Evolutionary conservation across 2,113 vertebrate genomes (phyloP), one percentile per base, ranked within the genome.

Genomic region (Typhlomys cinereus): DNA sequence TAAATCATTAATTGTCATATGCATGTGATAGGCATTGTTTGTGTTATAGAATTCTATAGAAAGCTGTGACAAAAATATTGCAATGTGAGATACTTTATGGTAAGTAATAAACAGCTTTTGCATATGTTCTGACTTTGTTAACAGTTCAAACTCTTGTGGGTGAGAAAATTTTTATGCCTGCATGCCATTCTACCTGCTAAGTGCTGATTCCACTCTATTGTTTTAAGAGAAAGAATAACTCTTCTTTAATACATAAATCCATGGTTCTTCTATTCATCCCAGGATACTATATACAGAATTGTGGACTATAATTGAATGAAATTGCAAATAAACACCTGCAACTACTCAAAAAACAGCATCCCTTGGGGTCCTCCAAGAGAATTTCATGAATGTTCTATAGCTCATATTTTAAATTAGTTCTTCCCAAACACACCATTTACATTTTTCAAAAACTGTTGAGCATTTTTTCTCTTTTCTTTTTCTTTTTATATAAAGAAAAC

Each of bases 271-370:
- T 73, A 34, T 76, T 87, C 39, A 87, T 93, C 50, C 46, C 50
- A 39, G 50, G 67, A 78, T 8, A 82, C 29, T 4, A n/a, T 67
- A 36, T 86, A 75, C 66, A 94, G 48, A 89, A 89, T 9, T 80
- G 13, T 89, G 21, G 1, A 54, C 74, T 93, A 86, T 92, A 94
- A 94, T 80, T 94, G 69, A 36, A 94, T 57, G 96, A 90, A 94
- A 83, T 89, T 95, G 80, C 75, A 84, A 91, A 92, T 69, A 88
- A 93, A 92, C 89, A 94, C 75, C 92, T 95, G 91, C 70, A 93
- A 21, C 67, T 73, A 80, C 75, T 84, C 70, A 69, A 80, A 94
- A 87, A 54, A 15, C 78, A 18, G 31, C 62, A 4, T 61, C 66
- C 54, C 66, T 44, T 31, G 57, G 66, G 79, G 76, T 83, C 0